Evolutionary conservation across 35 echinoderm and acorn worm species (phyloP).

Genomic region (Heliocidaris tuberculata): DNA sequence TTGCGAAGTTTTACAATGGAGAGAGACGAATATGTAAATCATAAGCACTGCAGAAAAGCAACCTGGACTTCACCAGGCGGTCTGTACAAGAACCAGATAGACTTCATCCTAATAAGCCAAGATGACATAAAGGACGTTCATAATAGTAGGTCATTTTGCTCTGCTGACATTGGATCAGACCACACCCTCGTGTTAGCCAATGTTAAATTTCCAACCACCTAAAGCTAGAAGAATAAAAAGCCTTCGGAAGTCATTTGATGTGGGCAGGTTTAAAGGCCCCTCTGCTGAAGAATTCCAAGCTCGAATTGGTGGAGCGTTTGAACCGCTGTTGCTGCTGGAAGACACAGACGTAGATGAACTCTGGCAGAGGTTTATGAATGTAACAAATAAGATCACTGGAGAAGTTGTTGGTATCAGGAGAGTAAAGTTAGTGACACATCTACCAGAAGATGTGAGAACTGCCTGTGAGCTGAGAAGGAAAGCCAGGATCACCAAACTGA

Average conservation of each 20-base stretch:
- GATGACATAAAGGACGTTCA: neutral
- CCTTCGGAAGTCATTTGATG: neutral
- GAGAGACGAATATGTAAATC: neutral
- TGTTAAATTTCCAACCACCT: neutral
- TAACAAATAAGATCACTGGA: neutral
- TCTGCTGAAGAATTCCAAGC: slow-evolving; percentile 41
- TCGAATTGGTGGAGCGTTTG: slow-evolving; percentile 33
- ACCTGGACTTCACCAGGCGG: neutral
- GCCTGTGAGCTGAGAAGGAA: slow-evolving; percentile 47
- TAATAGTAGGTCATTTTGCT: slow-evolving; percentile 36
- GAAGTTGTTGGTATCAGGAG: slow-evolving; percentile 14
- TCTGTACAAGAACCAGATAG: neutral
- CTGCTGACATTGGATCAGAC: slow-evolving; percentile 48
- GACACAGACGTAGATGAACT: slow-evolving; percentile 34
- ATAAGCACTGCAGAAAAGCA: neutral
- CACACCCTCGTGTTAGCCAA: slow-evolving; percentile 42
- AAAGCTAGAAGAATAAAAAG: slow-evolving; percentile 16
- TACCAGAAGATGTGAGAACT: slow-evolving; percentile 47
- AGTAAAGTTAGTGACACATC: neutral
- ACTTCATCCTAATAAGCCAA: neutral
- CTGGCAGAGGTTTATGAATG: slow-evolving; percentile 11
- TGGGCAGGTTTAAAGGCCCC: neutral
- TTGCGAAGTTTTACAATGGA: no score
- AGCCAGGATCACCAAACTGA: slow-evolving; percentile 32
- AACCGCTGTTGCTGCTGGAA: slow-evolving; percentile 10